Evolutionary conservation across 1,140 invertebrate genomes (phyloP), one percentile per base, ranked within the genome.

Genomic region (Bombus pascuorum): DNA sequence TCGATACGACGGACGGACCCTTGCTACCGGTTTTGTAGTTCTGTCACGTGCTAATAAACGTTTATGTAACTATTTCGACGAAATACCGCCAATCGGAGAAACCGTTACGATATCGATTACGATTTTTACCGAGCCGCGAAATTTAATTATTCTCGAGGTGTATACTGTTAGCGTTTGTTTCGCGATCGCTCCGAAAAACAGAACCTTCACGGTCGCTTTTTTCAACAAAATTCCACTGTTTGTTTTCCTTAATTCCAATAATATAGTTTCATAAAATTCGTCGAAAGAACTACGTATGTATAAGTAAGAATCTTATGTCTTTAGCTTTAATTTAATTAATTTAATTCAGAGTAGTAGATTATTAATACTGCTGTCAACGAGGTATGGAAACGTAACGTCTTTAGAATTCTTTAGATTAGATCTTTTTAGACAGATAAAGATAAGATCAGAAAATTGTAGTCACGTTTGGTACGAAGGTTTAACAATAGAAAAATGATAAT

Each of bases 31-130:
- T 81, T 85, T 85, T 57, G 8, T n/a, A 28, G 28, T 39, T 59
- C 47, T 81, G 72, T 80, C 79, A 59, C 71, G 72, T 71, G 79
- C 34, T 83, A 76, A 86, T 83, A 53, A 83, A 22, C 57, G 81
- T 86, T 86, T 86, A 86, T 86, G 81, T 71, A 86, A 86, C 65
- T 53, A 83, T 76, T 75, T 83, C 39, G 39, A 42, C 10, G 85
- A 80, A 86, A 82, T 71, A 65, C 37, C 37, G 32, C 22, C 34
- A 25, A 80, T 85, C 34, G 25, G 12, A 57, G 39, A 37, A 68
- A 81, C 71, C 70, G 83, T 81, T 85, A 74, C 78, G 57, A 62
- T 57, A 53, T 25, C 8, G 70, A 81, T 85, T 73, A 65, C n/a
- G 3, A 34, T 74, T 81, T 81, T 85, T 57, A 62, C 22, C 13